Evolutionary conservation across 2,797 vertebrate species (phyloP), one percentile per base, ranked within the genome.

Genomic region (Saxicola maurus): DNA sequence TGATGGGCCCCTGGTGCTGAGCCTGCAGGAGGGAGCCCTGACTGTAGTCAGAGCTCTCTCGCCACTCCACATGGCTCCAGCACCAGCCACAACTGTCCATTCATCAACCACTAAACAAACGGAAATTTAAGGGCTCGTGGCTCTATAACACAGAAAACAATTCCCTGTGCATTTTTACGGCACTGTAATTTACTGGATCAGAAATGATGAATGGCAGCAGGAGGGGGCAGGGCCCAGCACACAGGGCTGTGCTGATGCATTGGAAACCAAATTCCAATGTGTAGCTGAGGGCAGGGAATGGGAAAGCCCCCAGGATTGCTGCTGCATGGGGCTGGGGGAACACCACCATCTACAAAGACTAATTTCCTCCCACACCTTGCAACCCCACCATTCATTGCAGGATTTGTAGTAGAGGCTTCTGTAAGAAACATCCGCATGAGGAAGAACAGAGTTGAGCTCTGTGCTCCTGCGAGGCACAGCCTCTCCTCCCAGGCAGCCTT

Each of bases 121-220:
- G 85, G 73, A 93, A 94, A 94, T 86, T 76, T 90, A 91, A 92
- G 81, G 94, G 87, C 86, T 94, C 85, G 62, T 37, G 56, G 91
- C 92, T 93, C 82, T 84, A 81, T 93, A 94, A 73, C 86, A 92
- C 91, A 89, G 90, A 92, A 91, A 95, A 94, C 93, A 96, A 95
- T 89, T 94, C 93, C 96, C 90, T 68, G 86, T 87, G 92, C 86
- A 60, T 94, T 95, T 92, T 90, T 94, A 91, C 13, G 0, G 89
- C 8, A n/a, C 85, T 86, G 84, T 89, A 95, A 93, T 91, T 93
- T 92, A 92, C 52, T 91, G 93, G 88, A 80, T 95, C 91, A 93
- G 94, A 94, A 95, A 91, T 94, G 80, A 94, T 86, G 72, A 90
- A 94, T 60, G 81, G 87, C 76, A 95, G 76, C 81, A 69, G 51